These are phyloP conservation scores for Heliconius hermathena DNA, from an alignment of 1,140 invertebrate species.

Conservation along the genomic window DNA sequence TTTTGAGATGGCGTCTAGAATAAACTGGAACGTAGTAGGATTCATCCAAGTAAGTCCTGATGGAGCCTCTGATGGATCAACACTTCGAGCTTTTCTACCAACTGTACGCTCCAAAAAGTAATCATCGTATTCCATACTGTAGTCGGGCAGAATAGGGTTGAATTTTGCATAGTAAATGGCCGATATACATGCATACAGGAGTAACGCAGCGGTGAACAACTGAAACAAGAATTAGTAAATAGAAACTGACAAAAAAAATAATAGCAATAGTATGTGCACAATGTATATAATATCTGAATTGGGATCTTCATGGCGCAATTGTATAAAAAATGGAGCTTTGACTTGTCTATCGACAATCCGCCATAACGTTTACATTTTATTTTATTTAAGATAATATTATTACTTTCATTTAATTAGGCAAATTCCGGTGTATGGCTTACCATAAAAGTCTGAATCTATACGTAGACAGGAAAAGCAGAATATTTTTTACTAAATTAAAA, in stretches of 20 bases:
- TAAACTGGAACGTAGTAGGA: constrained; percentile 72
- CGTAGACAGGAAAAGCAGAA: too few relatives aligned
- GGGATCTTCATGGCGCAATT: too few relatives aligned
- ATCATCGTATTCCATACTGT: constrained; percentile 86
- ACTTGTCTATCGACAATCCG: too few relatives aligned
- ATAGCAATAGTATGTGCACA: background rate
- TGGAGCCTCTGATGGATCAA: constrained; percentile 62
- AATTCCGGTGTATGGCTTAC: too few relatives aligned
- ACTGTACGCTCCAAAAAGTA: constrained; percentile 84
- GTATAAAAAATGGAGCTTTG: too few relatives aligned
- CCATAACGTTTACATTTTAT: too few relatives aligned
- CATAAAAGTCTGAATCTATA: too few relatives aligned
- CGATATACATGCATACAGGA: constrained; percentile 91
- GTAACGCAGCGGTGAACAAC: constrained; percentile 88
- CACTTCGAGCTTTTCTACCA: constrained; percentile 72
- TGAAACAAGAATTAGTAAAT: constrained; percentile 72
- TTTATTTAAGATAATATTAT: too few relatives aligned
- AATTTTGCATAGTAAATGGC: constrained; percentile 93
- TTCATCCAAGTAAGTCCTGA: constrained; percentile 77
- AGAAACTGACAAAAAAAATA: background rate
- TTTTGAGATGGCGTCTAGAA: constrained; percentile 73
- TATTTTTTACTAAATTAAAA: too few relatives aligned
- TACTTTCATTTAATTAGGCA: too few relatives aligned
- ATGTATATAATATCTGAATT: too few relatives aligned
- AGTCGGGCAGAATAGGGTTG: constrained; percentile 88